Evolutionary conservation across 2,113 vertebrate species (phyloP).

Genomic region (Lepus americanus): DNA sequence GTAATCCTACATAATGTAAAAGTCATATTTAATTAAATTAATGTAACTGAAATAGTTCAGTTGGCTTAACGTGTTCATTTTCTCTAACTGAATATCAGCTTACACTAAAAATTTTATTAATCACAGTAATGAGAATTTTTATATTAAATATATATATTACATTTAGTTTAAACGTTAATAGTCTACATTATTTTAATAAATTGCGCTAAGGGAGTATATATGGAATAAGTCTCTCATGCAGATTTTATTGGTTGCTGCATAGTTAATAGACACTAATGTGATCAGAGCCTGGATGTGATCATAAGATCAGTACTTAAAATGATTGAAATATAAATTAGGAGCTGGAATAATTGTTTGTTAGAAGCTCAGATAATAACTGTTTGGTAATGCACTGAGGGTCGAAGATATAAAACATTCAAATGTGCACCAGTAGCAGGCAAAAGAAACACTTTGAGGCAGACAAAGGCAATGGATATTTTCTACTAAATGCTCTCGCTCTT

Average conservation of each 20-base stretch:
- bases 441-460: slow-evolving; percentile 69
- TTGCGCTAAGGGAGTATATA: slow-evolving; percentile 83
- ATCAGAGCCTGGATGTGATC: slow-evolving; percentile 83
- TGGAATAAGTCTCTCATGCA: slow-evolving; percentile 83
- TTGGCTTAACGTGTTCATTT: slow-evolving; percentile 84
- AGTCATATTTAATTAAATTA: slow-evolving; percentile 85
- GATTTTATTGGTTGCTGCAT: slow-evolving; percentile 86
- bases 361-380: slow-evolving; percentile 84
- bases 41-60: slow-evolving; percentile 82
- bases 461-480: slow-evolving; percentile 61
- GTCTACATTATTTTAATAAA: slow-evolving; percentile 86
- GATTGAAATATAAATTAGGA: slow-evolving; percentile 86
- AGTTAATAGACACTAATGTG: slow-evolving; percentile 86
- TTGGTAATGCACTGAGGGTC: slow-evolving; percentile 79
- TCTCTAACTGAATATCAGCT: slow-evolving; percentile 85
- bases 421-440: slow-evolving; percentile 55
- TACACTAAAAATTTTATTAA: slow-evolving; percentile 86
- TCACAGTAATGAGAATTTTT: slow-evolving; percentile 86
- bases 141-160: slow-evolving; percentile 87
- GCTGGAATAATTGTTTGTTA: slow-evolving; percentile 85
- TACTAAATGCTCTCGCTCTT: not conserved
- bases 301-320: slow-evolving; percentile 85
- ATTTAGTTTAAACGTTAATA: slow-evolving; percentile 86
- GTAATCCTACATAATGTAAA: slow-evolving; percentile 77
- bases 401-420: slow-evolving; percentile 83